Percentiles rank a stretch among this genome's conserved stretches.
phyloP scores from a whole-genome alignment of 2,113 vertebrate genomes.

The Urocolius indicus region DNA sequence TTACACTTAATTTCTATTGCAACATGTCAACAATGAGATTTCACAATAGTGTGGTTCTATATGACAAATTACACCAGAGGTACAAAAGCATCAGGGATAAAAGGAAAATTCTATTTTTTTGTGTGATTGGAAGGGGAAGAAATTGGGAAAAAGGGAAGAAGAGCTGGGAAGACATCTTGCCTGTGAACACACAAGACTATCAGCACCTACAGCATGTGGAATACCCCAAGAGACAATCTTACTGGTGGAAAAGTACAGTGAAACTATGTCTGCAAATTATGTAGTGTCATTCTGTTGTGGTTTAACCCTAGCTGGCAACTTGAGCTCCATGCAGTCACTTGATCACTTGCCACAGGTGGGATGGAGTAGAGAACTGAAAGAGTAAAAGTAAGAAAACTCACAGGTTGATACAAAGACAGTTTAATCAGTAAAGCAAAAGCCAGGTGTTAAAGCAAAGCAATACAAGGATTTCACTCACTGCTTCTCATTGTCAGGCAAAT shows the following conservation, averaged over 20 bases:
- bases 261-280: background rate
- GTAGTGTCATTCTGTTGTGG: background rate
- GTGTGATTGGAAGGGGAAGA: background rate
- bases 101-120: background rate
- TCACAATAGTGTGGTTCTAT: background rate
- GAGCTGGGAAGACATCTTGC: background rate
- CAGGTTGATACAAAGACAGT: too few species aligned
- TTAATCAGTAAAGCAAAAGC: too few species aligned
- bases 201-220: background rate
- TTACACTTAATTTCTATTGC: background rate
- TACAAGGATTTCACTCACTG: too few species aligned
- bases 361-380: too few species aligned
- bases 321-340: too few species aligned
- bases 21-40: background rate
- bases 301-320: too few species aligned
- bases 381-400: too few species aligned
- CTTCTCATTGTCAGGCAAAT: too few species aligned
- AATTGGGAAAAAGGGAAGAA: background rate
- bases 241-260: background rate
- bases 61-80: background rate
- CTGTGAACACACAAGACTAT: accelerated
- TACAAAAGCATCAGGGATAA: background rate
- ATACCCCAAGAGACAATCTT: accelerated
- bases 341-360: too few species aligned
- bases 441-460: too few species aligned